Evolutionary conservation across 2,797 vertebrate genomes (phyloP).

Genomic region (Microctenopoma stevenorrisi): DNA sequence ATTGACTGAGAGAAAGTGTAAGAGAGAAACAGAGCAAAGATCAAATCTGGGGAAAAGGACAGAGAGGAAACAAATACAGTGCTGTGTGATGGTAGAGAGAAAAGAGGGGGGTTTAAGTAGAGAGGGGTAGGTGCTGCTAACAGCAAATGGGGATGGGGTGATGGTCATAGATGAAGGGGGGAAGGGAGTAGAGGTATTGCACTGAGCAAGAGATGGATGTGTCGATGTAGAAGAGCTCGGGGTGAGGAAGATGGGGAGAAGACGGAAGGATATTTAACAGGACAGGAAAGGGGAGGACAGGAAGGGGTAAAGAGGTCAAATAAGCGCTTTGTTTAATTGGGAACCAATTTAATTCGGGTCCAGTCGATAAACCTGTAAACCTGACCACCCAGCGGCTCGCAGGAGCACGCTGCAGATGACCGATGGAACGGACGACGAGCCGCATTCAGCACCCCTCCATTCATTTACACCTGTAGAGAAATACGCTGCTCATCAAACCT

Average conservation of each 20-base stretch:
- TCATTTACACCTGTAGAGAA: constrained; percentile 34
- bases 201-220: constrained; percentile 70
- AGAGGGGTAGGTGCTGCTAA: constrained; percentile 46
- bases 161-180: constrained; percentile 61
- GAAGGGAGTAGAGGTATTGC: constrained; percentile 71
- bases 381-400: constrained; percentile 59
- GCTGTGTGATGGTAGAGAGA: constrained; percentile 26
- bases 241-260: constrained; percentile 24
- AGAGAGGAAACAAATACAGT: constrained; percentile 40
- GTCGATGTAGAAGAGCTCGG: constrained; percentile 58
- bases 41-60: constrained; percentile 44
- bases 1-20: constrained; percentile 53
- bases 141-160: constrained; percentile 62
- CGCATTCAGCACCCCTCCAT: constrained; percentile 2
- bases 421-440: constrained; percentile 19
- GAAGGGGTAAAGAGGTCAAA: constrained; percentile 77
- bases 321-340: constrained; percentile 82
- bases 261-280: constrained; percentile 65
- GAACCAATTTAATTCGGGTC: constrained; percentile 81
- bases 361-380: constrained; percentile 81
- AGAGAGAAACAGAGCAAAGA: constrained; percentile 52
- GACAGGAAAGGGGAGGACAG: constrained; percentile 73
- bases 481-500: not conserved
- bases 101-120: constrained; percentile 51
- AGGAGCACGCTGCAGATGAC: constrained; percentile 69